These are phyloP conservation scores for Myotis lucifugus DNA, from an alignment of 2,113 vertebrate genomes.

Conservation along the genomic window DNA sequence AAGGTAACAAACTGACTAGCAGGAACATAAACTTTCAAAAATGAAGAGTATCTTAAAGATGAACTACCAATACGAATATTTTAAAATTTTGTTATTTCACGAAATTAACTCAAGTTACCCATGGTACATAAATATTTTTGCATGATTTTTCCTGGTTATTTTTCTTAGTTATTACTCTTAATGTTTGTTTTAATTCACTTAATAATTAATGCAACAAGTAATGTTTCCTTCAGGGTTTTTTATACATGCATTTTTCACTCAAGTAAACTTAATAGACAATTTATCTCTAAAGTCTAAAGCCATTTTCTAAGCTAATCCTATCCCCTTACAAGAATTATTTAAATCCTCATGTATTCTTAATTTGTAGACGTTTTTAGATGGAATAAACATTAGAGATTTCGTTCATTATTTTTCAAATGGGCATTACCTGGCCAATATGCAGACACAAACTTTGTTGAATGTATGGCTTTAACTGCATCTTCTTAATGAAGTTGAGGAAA, in stretches of 20 bases:
- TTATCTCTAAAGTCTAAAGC: background rate
- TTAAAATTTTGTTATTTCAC: too few relatives aligned
- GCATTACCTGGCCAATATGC: background rate
- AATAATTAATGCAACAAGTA: background rate
- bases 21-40: too few relatives aligned
- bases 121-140: background rate
- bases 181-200: background rate
- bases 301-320: background rate
- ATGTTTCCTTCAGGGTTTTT: fast-evolving
- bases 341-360: background rate
- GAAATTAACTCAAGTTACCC: too few relatives aligned
- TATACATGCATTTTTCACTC: background rate
- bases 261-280: background rate
- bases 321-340: background rate
- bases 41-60: too few relatives aligned
- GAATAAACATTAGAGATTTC: background rate
- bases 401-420: background rate
- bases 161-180: background rate
- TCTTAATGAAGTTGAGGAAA: background rate
- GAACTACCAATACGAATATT: too few relatives aligned
- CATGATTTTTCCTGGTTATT: background rate
- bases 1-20: too few relatives aligned
- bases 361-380: background rate
- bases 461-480: background rate
- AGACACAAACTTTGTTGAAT: background rate